Conservation (phyloP, 2,888 invertebrate genomes). For the Acronicta aceris region DNA sequence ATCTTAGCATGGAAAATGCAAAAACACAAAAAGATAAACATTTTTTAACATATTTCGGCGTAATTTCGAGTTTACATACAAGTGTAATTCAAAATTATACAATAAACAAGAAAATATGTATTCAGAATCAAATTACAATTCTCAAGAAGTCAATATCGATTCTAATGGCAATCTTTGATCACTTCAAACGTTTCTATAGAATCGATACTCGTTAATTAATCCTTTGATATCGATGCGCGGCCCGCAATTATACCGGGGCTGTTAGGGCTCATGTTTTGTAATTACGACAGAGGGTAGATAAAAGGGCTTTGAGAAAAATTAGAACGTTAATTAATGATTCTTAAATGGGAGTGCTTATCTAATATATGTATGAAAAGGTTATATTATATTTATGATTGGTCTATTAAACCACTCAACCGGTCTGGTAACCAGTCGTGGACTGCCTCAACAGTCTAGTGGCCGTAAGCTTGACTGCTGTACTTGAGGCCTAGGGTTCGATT, state of each 20-base stretch:
- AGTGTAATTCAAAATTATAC: too few relatives aligned
- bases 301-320: neutral
- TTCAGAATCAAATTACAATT: neutral
- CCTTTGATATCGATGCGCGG: slow-evolving; percentile 1
- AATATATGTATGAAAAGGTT: neutral
- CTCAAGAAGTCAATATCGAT: neutral
- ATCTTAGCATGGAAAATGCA: too few relatives aligned
- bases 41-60: too few relatives aligned
- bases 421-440: too few relatives aligned
- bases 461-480: too few relatives aligned
- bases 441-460: too few relatives aligned
- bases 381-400: too few relatives aligned
- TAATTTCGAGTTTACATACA: too few relatives aligned
- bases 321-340: neutral
- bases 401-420: too few relatives aligned
- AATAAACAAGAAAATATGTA: too few relatives aligned
- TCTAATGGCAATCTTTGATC: neutral
- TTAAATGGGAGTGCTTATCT: neutral
- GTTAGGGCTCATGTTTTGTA: neutral
- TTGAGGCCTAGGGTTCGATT: too few relatives aligned
- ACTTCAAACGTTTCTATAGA: slow-evolving; percentile 9
- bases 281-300: neutral
- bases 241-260: slow-evolving; percentile 20
- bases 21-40: too few relatives aligned
- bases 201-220: slow-evolving; percentile 31